Percentiles rank a stretch among this genome's conserved stretches.
phyloP scores from a whole-genome alignment of 2,888 invertebrate genomes.

The Andrena camellia region DNA sequence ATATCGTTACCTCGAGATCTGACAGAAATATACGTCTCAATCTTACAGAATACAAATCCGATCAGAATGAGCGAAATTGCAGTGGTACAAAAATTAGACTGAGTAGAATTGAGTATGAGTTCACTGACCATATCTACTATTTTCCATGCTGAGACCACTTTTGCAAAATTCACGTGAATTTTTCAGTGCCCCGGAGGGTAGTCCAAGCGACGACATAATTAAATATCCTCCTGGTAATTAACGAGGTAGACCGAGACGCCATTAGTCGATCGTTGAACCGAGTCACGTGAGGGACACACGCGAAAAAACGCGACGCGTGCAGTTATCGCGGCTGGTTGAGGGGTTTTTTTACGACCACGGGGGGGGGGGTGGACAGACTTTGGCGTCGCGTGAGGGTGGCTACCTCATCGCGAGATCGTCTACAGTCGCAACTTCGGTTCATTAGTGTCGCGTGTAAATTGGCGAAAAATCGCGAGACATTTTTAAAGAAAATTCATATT shows the following conservation, averaged over 20 bases:
- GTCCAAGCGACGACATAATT: conserved; percentile 49
- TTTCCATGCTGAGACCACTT: background rate
- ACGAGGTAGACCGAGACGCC: conserved; percentile 57
- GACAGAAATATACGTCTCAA: background rate
- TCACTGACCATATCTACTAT: background rate
- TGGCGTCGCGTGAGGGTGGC: conserved; percentile 9
- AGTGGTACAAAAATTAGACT: too few species aligned
- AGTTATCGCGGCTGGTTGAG: background rate
- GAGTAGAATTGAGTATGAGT: background rate
- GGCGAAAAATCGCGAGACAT: background rate
- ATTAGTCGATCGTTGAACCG: conserved; percentile 66
- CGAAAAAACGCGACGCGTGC: conserved; percentile 36
- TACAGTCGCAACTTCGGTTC: background rate
- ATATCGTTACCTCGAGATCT: background rate
- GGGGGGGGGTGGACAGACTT: conserved; percentile 15
- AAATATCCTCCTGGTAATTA: conserved; percentile 69
- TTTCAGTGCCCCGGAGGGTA: conserved; percentile 5
- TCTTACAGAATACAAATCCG: too few species aligned
- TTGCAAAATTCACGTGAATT: conserved; percentile 32
- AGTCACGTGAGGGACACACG: conserved; percentile 51
- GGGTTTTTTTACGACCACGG: conserved; percentile 26
- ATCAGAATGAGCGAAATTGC: background rate
- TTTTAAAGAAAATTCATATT: too few species aligned
- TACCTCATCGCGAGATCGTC: conserved; percentile 3
- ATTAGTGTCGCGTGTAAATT: background rate